Evolutionary conservation across 2,113 vertebrate species (phyloP), one percentile per base, ranked within the genome.

Genomic region (Mastomys natalensis): DNA sequence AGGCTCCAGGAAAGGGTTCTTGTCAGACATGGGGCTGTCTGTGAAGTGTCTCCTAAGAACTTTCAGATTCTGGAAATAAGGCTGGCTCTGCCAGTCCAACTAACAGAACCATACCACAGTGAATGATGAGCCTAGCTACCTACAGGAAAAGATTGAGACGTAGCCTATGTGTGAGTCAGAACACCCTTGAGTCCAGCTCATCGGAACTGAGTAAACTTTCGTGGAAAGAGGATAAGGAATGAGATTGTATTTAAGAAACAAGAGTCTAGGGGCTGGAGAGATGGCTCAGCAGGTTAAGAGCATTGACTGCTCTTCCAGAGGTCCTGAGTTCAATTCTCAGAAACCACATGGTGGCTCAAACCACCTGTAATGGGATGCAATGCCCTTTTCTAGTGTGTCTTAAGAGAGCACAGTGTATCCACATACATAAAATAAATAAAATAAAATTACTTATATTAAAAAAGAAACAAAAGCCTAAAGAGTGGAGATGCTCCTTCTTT

Each of bases 41-140:
- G 89, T 10, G 11, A 62, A 34, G 29, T 5, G 3, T 82, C 55
- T 85, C 60, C 62, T 74, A 24, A 58, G 58, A 77, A 62, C 17
- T 51, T 48, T 94, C 74, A 58, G 62, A 82, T 93, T 64, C 64
- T 72, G 53, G 70, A 68, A 91, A 70, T 21, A 85, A 96, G n/a
- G 51, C 64, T 66, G 62, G 73, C 45, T 95, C 53, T 90, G n/a
- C 80, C 9, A 74, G 87, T 73, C 85, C 92, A 51, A 19, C 22
- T n/a, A 58, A 93, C 66, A 66, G 40, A 93, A 31, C 29, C 64
- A 80, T 0, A 31, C 34, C 17, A 26, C 17, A n/a, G 60, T 64
- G 34, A 12, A 29, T 53, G 24, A 21, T 48, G 16, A 24, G 58
- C 37, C 37, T 19, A 80, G 62, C 22, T 53, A 90, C 31, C 37